Conservation (phyloP, 2,888 invertebrate species). For the Chydorus sphaericus region DNA sequence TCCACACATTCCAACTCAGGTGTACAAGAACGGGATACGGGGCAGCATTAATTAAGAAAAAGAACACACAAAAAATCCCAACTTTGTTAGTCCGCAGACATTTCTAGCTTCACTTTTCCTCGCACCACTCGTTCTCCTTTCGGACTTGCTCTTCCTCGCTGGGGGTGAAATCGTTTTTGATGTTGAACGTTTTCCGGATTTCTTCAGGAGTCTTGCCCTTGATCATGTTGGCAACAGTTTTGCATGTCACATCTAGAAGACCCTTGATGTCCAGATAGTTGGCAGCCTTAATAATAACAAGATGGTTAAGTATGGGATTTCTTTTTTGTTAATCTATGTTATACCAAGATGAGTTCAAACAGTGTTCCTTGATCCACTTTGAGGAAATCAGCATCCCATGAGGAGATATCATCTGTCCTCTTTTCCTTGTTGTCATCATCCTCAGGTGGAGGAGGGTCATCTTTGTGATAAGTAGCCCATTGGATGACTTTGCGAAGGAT, state of each 20-base stretch:
- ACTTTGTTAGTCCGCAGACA: too few species aligned
- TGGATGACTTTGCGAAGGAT: constrained; percentile 85
- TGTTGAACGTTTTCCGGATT: constrained; percentile 91
- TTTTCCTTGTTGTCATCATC: constrained; percentile 97
- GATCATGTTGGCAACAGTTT: constrained; percentile 96
- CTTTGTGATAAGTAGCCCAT: constrained; percentile 86
- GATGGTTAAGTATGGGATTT: constrained; percentile 13
- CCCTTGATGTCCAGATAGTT: constrained; percentile 91
- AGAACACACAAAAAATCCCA: too few species aligned
- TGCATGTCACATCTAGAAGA: constrained; percentile 91
- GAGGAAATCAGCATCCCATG: constrained; percentile 97
- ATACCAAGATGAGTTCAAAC: constrained; percentile 76
- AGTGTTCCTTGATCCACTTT: constrained; percentile 96
- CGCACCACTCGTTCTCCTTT: constrained; percentile 90
- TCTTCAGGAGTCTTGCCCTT: constrained; percentile 97
- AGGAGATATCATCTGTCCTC: constrained; percentile 95
- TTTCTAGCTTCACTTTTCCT: constrained; percentile 55
- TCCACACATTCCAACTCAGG: too few species aligned
- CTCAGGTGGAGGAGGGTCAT: constrained; percentile 89
- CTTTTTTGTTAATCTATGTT: not conserved
- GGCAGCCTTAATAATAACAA: constrained; percentile 45
- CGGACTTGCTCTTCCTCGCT: constrained; percentile 97
- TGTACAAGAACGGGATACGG: too few species aligned
- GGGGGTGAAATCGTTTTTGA: constrained; percentile 89
- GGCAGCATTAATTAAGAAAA: too few species aligned